These are phyloP conservation scores for Mercenaria mercenaria DNA, from an alignment of 1,140 invertebrate genomes.

Conservation along the genomic window DNA sequence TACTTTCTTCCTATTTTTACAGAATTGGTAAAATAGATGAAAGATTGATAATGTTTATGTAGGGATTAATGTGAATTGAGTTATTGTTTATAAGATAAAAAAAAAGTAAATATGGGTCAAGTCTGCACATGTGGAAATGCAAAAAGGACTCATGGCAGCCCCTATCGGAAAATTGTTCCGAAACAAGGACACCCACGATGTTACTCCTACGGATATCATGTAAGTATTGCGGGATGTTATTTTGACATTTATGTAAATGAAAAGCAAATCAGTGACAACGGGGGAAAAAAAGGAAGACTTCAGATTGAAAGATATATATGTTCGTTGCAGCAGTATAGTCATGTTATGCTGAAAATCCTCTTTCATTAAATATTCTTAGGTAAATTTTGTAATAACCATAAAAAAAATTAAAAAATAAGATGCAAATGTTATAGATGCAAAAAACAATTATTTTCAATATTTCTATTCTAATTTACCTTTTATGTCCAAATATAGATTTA, in stretches of 20 bases:
- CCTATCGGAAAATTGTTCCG: not conserved
- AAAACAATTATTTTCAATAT: not conserved
- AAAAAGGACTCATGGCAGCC: not conserved
- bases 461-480: not conserved
- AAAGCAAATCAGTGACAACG: no score
- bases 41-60: no score
- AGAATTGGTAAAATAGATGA: not conserved
- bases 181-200: not conserved
- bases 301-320: no score
- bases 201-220: not conserved
- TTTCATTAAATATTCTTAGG: no score
- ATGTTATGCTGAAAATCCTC: no score
- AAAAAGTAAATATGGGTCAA: conserved; percentile 8
- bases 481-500: not conserved
- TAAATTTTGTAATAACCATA: no score
- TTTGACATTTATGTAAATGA: not conserved
- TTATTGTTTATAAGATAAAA: not conserved
- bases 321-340: no score
- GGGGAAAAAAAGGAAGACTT: no score
- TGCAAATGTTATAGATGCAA: no score
- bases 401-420: no score
- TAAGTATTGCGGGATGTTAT: not conserved
- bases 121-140: not conserved
- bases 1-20: not conserved
- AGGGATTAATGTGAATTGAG: not conserved